Conservation (phyloP, 2,797 vertebrate species). For the Acanthurus lineatus region DNA sequence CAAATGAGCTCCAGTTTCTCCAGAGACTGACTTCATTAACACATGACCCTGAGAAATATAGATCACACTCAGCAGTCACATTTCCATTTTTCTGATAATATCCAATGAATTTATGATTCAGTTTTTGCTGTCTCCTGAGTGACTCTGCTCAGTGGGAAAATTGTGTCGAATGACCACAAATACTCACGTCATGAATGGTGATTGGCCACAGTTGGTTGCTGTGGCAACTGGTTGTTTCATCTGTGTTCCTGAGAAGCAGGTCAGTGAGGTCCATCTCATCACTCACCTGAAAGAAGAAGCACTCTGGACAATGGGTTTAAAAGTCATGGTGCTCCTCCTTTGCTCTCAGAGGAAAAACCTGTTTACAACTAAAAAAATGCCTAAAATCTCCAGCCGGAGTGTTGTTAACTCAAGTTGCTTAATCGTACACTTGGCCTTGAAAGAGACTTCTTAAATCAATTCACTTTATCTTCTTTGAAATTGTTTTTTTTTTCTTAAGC, state of each 20-base stretch:
- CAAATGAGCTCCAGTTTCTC: neutral
- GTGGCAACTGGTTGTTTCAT: slow-evolving; percentile 80
- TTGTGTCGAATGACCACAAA: neutral
- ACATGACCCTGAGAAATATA: neutral
- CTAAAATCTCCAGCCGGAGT: neutral
- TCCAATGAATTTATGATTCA: neutral
- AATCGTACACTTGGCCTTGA: neutral
- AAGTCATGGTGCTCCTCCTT: neutral
- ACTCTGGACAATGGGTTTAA: slow-evolving; percentile 12
- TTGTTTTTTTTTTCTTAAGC: neutral
- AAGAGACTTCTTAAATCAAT: slow-evolving; percentile 6
- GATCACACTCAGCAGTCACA: neutral
- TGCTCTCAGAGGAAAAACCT: slow-evolving; percentile 1
- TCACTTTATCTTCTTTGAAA: neutral
- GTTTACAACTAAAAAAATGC: neutral
- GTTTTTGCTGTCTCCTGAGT: neutral
- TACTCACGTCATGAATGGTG: slow-evolving; percentile 81
- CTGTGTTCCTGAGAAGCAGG: slow-evolving; percentile 85
- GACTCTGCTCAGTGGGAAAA: slow-evolving; percentile 9
- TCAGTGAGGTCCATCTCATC: slow-evolving; percentile 87
- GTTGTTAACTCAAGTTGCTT: neutral
- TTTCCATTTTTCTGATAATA: slow-evolving; percentile 12
- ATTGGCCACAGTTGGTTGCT: slow-evolving; percentile 80
- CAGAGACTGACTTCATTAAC: neutral
- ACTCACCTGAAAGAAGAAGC: slow-evolving; percentile 52